These are phyloP conservation scores for Helicoverpa assulta DNA, from an alignment of 2,888 invertebrate species.

Conservation along the genomic window DNA sequence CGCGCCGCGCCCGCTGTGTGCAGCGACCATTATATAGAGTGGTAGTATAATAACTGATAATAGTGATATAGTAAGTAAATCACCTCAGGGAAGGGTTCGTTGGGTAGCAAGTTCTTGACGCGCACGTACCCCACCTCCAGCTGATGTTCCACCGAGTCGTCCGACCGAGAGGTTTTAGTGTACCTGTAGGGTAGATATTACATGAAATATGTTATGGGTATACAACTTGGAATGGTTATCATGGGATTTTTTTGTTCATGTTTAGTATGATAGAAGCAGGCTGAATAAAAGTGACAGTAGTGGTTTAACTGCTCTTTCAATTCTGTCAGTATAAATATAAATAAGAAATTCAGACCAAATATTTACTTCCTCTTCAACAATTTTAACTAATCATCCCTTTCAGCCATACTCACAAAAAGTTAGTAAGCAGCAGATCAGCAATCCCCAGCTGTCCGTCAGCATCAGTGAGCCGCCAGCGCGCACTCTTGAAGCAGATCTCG, in stretches of 20 bases:
- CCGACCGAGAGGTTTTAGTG: conserved; percentile 98
- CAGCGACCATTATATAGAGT: too few species aligned
- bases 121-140: conserved; percentile 98
- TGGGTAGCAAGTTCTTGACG: conserved; percentile 98
- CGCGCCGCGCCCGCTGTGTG: too few species aligned
- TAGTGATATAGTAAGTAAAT: conserved; percentile 12
- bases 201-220: not conserved
- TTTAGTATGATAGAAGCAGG: too few species aligned
- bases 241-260: too few species aligned
- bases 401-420: conserved; percentile 93
- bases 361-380: too few species aligned
- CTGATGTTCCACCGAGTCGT: conserved; percentile 99
- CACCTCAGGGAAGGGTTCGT: conserved; percentile 97
- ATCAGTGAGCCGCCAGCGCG: conserved; percentile 99
- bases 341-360: too few species aligned
- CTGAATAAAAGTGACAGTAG: too few species aligned
- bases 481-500: conserved; percentile 99
- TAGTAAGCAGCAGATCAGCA: conserved; percentile 98
- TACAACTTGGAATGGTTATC: too few species aligned
- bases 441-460: conserved; percentile 99
- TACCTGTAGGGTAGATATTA: conserved; percentile 92
- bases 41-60: too few species aligned
- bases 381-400: too few species aligned
- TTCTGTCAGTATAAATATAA: too few species aligned
- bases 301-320: too few species aligned